Percentiles rank a stretch among this genome's conserved stretches.
Conservation (phyloP, 1,140 invertebrate species). For the Mylabris phalerata region DNA sequence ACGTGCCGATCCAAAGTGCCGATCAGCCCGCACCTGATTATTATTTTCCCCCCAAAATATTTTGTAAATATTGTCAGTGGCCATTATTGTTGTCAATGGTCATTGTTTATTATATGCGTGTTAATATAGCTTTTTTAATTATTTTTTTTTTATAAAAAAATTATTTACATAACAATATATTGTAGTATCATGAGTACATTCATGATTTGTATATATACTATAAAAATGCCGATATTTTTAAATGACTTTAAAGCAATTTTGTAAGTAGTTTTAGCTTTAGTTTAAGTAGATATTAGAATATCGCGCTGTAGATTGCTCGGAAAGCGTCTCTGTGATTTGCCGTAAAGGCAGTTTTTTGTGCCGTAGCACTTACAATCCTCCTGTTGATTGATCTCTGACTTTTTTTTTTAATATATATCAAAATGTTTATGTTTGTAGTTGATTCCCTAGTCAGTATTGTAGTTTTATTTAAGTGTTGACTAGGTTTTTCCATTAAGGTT, state of each 20-base stretch:
- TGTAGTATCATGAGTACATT: not conserved
- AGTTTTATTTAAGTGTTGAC: conserved; percentile 37
- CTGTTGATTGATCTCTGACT: conserved; percentile 43
- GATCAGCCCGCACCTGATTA: conserved; percentile 35
- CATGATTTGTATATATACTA: conserved; percentile 22
- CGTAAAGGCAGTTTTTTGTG: conserved; percentile 26
- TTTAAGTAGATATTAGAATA: conserved; percentile 28
- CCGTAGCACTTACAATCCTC: conserved; percentile 30
- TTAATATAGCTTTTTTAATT: too few relatives aligned
- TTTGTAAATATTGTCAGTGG: not conserved
- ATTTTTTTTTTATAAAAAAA: conserved; percentile 1
- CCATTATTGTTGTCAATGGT: not conserved
- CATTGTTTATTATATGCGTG: not conserved
- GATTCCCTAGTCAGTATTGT: conserved; percentile 41
- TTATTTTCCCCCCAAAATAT: conserved; percentile 4
- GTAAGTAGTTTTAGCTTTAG: conserved; percentile 27
- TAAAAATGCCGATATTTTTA: conserved; percentile 38
- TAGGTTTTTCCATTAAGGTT: conserved; percentile 33
- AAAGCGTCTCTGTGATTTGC: conserved; percentile 44
- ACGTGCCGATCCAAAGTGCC: conserved; percentile 24
- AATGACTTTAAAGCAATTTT: conserved; percentile 40
- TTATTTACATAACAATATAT: conserved; percentile 14
- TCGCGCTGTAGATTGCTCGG: conserved; percentile 39
- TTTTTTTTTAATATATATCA: conserved; percentile 26
- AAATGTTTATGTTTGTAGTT: conserved; percentile 39